Evolutionary conservation across 2,888 invertebrate species (phyloP).

Genomic region (Eulithis testata): DNA sequence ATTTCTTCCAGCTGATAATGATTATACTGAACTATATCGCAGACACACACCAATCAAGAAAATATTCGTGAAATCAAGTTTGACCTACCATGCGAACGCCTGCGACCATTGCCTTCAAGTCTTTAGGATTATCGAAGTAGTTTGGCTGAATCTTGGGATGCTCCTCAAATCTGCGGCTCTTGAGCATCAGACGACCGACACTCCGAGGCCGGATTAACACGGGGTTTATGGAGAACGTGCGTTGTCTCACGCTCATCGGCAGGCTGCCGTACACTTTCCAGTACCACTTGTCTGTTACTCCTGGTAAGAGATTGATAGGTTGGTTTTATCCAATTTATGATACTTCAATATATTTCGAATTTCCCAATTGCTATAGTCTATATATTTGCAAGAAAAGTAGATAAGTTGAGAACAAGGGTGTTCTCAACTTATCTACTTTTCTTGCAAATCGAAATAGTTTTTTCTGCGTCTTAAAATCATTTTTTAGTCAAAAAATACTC

Average conservation of each 20-base stretch:
- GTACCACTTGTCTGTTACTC: conserved; percentile 85
- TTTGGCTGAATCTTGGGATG: conserved; percentile 93
- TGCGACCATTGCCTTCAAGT: conserved; percentile 89
- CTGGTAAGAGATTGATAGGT: conserved; percentile 52
- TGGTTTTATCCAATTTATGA: neutral
- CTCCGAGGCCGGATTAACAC: conserved; percentile 90
- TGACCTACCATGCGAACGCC: conserved; percentile 88
- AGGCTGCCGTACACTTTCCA: conserved; percentile 82
- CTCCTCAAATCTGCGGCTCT: conserved; percentile 88
- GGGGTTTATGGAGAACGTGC: conserved; percentile 89
- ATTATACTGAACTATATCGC: no score
- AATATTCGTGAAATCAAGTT: no score
- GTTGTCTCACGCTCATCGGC: conserved; percentile 62
- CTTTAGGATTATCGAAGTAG: conserved; percentile 90
- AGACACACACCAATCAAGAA: no score
- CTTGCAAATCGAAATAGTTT: no score
- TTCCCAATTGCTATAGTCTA: neutral
- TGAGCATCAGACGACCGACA: conserved; percentile 88
- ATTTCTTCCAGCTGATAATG: no score
- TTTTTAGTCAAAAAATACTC: neutral
- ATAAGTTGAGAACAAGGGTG: no score
- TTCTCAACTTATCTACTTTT: no score
- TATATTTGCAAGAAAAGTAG: no score
- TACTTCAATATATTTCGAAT: neutral
- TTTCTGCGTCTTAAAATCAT: neutral